A percentile compares a stretch with the other conserved stretches of the same genome.
Conservation (phyloP, 2,113 vertebrate species). For the Burhinus bistriatus region DNA sequence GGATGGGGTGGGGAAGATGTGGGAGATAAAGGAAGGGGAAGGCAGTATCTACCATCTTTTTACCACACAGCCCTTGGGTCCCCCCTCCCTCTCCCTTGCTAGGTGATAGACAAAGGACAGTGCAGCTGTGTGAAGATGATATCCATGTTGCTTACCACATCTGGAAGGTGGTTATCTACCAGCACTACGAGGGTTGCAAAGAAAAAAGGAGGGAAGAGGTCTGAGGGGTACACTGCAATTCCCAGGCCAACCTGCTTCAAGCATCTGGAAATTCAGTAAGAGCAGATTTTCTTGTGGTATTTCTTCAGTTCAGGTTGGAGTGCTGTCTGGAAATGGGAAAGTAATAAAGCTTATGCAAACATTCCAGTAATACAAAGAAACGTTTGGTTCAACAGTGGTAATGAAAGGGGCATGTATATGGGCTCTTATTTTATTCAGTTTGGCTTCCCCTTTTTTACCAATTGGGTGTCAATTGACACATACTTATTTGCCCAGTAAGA, state of each 20-base stretch:
- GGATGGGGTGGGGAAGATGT: accelerated
- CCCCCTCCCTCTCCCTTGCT: background rate
- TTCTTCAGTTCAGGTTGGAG: conserved; percentile 20
- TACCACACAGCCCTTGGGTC: background rate
- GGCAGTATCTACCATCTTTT: background rate
- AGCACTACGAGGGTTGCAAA: background rate
- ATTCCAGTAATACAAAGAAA: conserved; percentile 43
- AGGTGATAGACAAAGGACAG: background rate
- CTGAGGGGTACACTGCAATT: background rate
- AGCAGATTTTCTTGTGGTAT: conserved; percentile 37
- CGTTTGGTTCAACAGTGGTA: background rate
- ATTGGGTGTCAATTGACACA: background rate
- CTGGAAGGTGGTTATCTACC: background rate
- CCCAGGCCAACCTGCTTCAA: background rate
- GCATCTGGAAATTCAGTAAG: conserved; percentile 32
- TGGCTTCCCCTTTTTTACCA: background rate
- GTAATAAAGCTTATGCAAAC: conserved; percentile 49
- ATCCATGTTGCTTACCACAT: background rate
- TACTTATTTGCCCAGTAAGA: background rate
- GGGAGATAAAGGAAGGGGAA: background rate
- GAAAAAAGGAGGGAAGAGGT: background rate
- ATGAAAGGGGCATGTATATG: background rate
- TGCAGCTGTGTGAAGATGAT: background rate
- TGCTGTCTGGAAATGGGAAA: conserved; percentile 38
- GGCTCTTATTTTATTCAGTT: background rate